Base-by-base conservation (phyloP, 2,797 vertebrate genomes). In the Helostoma temminkii region DNA sequence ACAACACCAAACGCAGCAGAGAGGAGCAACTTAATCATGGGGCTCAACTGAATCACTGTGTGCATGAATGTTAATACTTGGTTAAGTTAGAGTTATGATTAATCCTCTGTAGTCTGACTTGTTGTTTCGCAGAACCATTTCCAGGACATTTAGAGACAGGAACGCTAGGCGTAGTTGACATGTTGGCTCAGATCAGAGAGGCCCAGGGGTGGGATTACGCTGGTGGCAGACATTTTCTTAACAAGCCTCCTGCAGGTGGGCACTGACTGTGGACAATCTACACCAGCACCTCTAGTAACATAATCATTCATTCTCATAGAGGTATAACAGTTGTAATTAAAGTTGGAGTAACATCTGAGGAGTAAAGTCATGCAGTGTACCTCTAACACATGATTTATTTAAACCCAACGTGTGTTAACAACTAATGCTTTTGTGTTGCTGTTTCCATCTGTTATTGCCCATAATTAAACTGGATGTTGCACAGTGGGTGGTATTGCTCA, bases 61-160 rank as follows among this genome's bases (percentile, higher is more conserved):
- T 52, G 63, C 14, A 1, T 36, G 54, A 28, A 63, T 71, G 81
- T 67, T 84, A 78, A 78, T 71, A 71, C 16, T 8, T 67, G 66
- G 64, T 58, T 77, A 42, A 12, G 48, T 60, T 37, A 74, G 63
- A 87, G 37, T 53, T 72, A 84, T 74, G 74, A 72, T 79, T 41
- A 68, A 63, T 50, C 65, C 66, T 74, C 71, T 43, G 41, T 50
- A 28, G 45, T 73, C 70, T 86, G 82, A 78, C 86, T 76, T 77
- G 75, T 83, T 78, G 77, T 79, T 71, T 78, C 18, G 12, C 22
- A 30, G 61, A 87, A 81, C 71, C 56, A 46, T 89, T 90, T 88
- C 70, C 80, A 83, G 75, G 82, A 60, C 45, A 22, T 46, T 70
- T 55, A 55, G 58, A 76, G 69, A 56, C 24, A 2, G 61, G 65